Conservation (phyloP, 2,888 invertebrate species). For the Cyaniris semiargus region DNA sequence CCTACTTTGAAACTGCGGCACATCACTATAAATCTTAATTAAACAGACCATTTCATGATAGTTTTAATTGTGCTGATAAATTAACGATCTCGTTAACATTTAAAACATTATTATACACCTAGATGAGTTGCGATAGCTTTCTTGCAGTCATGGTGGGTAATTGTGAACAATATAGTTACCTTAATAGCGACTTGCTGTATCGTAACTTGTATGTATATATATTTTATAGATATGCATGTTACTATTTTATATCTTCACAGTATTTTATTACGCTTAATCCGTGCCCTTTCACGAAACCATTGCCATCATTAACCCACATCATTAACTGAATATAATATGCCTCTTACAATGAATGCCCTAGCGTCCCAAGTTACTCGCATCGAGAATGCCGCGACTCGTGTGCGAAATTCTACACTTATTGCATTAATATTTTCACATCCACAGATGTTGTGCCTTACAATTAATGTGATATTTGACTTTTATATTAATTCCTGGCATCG, state of each 20-base stretch:
- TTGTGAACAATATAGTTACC: background rate
- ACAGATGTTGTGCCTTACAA: background rate
- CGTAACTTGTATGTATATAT: background rate
- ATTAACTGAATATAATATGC: slow-evolving; percentile 6
- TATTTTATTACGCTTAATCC: slow-evolving; percentile 12
- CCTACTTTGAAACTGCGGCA: slow-evolving; percentile 22
- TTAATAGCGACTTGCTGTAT: background rate
- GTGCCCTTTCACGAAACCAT: background rate
- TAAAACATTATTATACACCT: background rate
- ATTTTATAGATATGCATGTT: background rate
- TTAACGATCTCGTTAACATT: slow-evolving; percentile 9
- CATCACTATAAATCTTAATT: slow-evolving; percentile 21
- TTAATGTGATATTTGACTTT: background rate
- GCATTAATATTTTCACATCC: slow-evolving; percentile 10
- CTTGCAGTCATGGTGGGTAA: background rate
- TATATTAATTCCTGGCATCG: background rate
- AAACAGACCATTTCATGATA: background rate
- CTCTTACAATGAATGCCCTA: slow-evolving; percentile 1
- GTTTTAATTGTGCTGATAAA: slow-evolving; percentile 12
- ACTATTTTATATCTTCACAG: background rate
- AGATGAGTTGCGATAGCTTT: background rate
- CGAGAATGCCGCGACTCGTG: background rate
- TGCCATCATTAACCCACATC: slow-evolving; percentile 15
- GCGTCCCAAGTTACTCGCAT: background rate
- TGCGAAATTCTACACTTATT: slow-evolving; percentile 10